Percentiles rank a stretch among this genome's conserved stretches.
phyloP scores from a whole-genome alignment of 2,797 vertebrate genomes.

The Carduelis carduelis region DNA sequence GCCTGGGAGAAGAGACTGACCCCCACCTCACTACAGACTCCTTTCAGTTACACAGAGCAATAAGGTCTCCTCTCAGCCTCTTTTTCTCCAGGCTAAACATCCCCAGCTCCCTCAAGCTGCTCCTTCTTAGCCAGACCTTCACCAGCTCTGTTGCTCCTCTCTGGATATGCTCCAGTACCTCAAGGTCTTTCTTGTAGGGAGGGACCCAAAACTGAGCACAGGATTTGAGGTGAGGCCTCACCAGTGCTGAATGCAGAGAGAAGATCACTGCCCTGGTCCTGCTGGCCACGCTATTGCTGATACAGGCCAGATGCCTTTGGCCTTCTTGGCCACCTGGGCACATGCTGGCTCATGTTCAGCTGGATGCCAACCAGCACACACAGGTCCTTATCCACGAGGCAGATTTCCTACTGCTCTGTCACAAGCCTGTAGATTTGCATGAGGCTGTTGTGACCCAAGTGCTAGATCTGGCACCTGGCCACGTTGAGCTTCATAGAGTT shows the following conservation, averaged over 20 bases:
- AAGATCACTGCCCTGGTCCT: not conserved
- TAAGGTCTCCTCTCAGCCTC: not conserved
- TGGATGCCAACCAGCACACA: accelerated
- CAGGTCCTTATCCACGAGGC: not conserved
- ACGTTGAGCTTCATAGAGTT: not conserved
- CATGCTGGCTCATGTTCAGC: accelerated
- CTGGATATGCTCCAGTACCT: not conserved
- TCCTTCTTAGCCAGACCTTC: not conserved
- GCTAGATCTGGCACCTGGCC: not conserved
- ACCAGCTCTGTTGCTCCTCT: not conserved
- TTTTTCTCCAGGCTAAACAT: not conserved
- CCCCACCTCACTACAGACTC: no score
- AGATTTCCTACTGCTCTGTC: not conserved
- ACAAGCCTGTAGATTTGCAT: not conserved
- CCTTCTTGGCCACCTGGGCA: not conserved
- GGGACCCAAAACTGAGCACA: not conserved
- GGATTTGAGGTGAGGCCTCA: accelerated
- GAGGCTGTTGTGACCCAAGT: not conserved
- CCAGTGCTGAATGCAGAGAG: accelerated
- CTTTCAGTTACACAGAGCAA: not conserved
- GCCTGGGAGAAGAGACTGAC: not conserved
- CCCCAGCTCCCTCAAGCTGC: not conserved
- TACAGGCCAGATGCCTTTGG: not conserved
- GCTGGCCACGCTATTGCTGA: not conserved
- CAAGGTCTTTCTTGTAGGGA: not conserved